A percentile compares a stretch with the other conserved stretches of the same genome.
These are phyloP conservation scores for Struthio camelus DNA, from an alignment of 2,113 vertebrate genomes.

Conservation along the genomic window DNA sequence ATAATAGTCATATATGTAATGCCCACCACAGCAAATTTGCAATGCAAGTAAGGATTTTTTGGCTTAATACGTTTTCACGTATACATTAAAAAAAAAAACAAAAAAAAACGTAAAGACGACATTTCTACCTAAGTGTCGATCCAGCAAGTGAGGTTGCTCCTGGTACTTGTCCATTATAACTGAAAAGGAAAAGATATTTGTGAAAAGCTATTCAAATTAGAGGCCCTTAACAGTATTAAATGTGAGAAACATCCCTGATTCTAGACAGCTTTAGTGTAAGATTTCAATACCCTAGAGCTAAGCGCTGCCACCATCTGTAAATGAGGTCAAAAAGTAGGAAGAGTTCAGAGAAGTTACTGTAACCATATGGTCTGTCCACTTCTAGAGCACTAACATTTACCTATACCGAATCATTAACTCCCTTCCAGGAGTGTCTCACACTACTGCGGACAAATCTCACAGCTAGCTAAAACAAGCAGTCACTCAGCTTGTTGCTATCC, in stretches of 20 bases:
- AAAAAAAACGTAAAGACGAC: not conserved
- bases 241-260: not conserved
- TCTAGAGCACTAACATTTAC: not conserved
- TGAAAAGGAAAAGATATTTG: conserved; percentile 51
- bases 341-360: not conserved
- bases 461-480: not conserved
- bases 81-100: too few relatives aligned
- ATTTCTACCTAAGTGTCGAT: conserved; percentile 88
- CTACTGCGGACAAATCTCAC: not conserved
- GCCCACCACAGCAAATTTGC: not conserved
- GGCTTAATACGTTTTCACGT: not conserved
- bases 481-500: not conserved
- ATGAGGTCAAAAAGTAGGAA: not conserved
- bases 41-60: not conserved
- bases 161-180: conserved; percentile 95
- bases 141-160: conserved; percentile 94
- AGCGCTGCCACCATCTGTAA: not conserved
- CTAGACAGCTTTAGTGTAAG: not conserved
- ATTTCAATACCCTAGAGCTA: not conserved
- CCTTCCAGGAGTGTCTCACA: not conserved
- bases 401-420: not conserved
- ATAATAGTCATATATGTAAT: not conserved
- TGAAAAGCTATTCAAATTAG: not conserved
- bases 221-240: not conserved
- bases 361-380: not conserved